Percentiles rank a stretch among this genome's conserved stretches.
phyloP scores from a whole-genome alignment of 2,888 invertebrate species.

The Callyntrura guangdongensis region DNA sequence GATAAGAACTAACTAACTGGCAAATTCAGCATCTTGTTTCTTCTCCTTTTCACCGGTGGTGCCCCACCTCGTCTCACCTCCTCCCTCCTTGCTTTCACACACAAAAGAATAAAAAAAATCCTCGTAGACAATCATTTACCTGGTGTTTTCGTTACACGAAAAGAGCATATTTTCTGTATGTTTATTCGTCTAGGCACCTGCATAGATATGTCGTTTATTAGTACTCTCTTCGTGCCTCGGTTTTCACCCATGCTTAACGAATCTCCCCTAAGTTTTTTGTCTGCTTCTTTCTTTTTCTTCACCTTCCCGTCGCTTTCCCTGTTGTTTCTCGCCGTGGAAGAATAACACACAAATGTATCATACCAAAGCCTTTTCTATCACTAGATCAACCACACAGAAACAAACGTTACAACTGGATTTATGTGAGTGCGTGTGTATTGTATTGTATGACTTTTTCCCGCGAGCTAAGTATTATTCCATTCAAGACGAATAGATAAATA shows the following conservation, averaged over 20 bases:
- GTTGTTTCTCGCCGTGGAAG: background rate
- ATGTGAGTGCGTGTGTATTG: background rate
- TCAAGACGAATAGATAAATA: slow-evolving; percentile 14
- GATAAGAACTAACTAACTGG: slow-evolving; percentile 62
- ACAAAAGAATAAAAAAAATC: background rate
- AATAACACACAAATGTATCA: background rate
- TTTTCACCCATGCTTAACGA: background rate
- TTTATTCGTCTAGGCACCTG: background rate
- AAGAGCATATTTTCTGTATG: background rate
- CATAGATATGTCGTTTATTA: background rate
- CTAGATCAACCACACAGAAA: background rate
- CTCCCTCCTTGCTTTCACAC: background rate
- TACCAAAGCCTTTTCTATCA: background rate
- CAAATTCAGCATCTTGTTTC: slow-evolving; percentile 59
- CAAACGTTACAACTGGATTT: background rate
- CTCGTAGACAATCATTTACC: background rate
- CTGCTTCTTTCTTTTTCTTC: background rate
- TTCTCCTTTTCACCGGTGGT: slow-evolving; percentile 22
- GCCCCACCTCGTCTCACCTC: background rate
- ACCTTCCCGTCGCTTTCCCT: background rate
- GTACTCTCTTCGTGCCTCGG: background rate
- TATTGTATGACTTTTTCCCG: background rate
- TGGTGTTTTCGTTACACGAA: background rate
- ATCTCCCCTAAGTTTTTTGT: background rate
- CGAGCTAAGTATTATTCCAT: background rate